These are phyloP conservation scores for Illadopsis cleaveri DNA, from an alignment of 2,113 vertebrate genomes.

Conservation along the genomic window DNA sequence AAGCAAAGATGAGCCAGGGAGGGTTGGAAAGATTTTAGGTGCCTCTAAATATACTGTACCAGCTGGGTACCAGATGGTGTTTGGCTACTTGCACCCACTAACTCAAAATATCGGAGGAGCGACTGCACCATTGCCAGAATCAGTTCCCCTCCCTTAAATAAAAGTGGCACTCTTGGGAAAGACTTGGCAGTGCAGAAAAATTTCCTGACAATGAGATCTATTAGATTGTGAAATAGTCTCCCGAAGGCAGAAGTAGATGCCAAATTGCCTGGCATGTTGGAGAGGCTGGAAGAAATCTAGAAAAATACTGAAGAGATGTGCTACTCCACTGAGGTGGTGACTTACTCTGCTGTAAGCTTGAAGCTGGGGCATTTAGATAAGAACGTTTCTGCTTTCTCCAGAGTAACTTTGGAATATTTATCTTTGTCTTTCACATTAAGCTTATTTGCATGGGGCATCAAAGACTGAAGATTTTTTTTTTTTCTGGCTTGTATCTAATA, in stretches of 20 bases:
- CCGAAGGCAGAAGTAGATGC: slow-evolving; percentile 33
- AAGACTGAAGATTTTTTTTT: neutral
- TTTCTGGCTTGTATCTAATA: neutral
- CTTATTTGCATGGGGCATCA: neutral
- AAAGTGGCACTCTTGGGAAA: slow-evolving; percentile 58
- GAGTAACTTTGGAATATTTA: neutral
- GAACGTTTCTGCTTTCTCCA: neutral
- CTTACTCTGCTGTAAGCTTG: neutral
- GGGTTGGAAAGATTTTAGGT: slow-evolving; percentile 65
- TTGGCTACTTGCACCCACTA: slow-evolving; percentile 70
- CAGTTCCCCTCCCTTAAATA: slow-evolving; percentile 67
- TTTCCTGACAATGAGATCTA: slow-evolving; percentile 68
- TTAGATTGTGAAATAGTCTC: slow-evolving; percentile 58
- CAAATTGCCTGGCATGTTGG: slow-evolving; percentile 51
- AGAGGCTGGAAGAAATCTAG: slow-evolving; percentile 12
- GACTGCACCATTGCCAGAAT: slow-evolving; percentile 48
- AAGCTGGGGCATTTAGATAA: neutral
- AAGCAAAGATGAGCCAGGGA: slow-evolving; percentile 62
- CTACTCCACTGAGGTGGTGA: neutral
- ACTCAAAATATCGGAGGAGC: slow-evolving; percentile 63
- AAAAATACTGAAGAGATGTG: neutral
- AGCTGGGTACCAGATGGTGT: slow-evolving; percentile 73
- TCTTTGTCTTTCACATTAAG: neutral
- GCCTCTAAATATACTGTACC: slow-evolving; percentile 62
- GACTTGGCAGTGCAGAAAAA: slow-evolving; percentile 50